Evolutionary conservation across 1,140 invertebrate species (phyloP).

Genomic region (Drosophila kanapiae): DNA sequence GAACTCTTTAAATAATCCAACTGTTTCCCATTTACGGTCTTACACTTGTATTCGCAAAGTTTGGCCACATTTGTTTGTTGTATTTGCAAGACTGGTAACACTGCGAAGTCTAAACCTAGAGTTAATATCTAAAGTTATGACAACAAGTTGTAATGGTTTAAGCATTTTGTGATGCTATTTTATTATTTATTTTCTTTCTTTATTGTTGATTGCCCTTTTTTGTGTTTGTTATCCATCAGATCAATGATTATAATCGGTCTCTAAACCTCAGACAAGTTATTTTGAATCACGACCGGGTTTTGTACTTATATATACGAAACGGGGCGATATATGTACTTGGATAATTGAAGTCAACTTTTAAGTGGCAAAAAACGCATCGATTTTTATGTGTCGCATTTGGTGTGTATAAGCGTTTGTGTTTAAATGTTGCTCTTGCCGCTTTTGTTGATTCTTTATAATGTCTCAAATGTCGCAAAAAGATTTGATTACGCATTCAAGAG

Average conservation of each 20-base stretch:
- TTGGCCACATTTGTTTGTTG: not conserved
- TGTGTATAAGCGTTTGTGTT: slow-evolving; percentile 7
- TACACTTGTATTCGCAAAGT: not conserved
- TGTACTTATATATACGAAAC: slow-evolving; percentile 2
- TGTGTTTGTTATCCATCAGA: not conserved
- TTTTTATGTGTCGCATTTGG: slow-evolving; percentile 42
- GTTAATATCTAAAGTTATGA: not conserved
- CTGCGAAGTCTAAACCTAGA: not conserved
- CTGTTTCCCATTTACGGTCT: not conserved
- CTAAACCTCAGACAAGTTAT: slow-evolving; percentile 6
- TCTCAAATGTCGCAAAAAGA: slow-evolving; percentile 50
- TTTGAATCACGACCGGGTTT: slow-evolving; percentile 17
- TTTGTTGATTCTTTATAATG: slow-evolving; percentile 5
- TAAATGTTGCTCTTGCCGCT: not conserved
- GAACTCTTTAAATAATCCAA: not conserved
- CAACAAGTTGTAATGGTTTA: no score
- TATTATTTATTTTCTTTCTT: no score
- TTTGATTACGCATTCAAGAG: slow-evolving; percentile 62
- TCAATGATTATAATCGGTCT: not conserved
- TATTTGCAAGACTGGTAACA: not conserved
- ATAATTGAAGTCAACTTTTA: slow-evolving; percentile 43
- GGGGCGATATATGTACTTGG: not conserved
- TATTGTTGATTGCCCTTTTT: not conserved
- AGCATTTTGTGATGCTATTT: no score
- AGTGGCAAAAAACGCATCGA: slow-evolving; percentile 64